Evolutionary conservation across 1,140 invertebrate species (phyloP).

Genomic region (Drosophila seguyi): DNA sequence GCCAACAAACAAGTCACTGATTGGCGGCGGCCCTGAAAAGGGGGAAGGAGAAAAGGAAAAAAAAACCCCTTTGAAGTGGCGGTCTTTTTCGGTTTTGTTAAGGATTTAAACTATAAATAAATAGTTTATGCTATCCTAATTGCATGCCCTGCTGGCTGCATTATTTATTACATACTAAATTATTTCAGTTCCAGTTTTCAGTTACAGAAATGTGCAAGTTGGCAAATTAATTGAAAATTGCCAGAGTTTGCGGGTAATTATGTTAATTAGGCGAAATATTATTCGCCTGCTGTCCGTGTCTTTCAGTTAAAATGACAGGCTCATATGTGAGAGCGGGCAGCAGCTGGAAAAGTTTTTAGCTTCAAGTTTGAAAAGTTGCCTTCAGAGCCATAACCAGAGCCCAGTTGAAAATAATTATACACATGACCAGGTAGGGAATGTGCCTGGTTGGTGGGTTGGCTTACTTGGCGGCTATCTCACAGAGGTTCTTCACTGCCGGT

Average conservation of each 20-base stretch:
- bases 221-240: slow-evolving; percentile 70
- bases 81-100: slow-evolving; percentile 12
- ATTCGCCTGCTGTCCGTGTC: slow-evolving; percentile 14
- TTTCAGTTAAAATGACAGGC: slow-evolving; percentile 73
- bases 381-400: not conserved
- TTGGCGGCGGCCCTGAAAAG: slow-evolving; percentile 63
- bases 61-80: slow-evolving; percentile 37
- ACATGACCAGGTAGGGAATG: slow-evolving; percentile 46
- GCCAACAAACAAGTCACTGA: slow-evolving; percentile 61
- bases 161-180: slow-evolving; percentile 38
- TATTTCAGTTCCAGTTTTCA: slow-evolving; percentile 17
- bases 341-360: slow-evolving; percentile 44
- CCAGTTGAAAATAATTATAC: slow-evolving; percentile 66
- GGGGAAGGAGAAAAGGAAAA: not conserved
- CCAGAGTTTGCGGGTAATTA: slow-evolving; percentile 69
- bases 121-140: slow-evolving; percentile 22
- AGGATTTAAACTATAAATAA: slow-evolving; percentile 34
- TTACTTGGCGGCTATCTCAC: slow-evolving; percentile 2
- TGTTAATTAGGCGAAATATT: slow-evolving; percentile 71
- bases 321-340: slow-evolving; percentile 17
- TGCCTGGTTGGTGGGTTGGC: not conserved
- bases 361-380: slow-evolving; percentile 58
- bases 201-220: slow-evolving; percentile 41
- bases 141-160: slow-evolving; percentile 29
- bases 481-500: slow-evolving; percentile 37